phyloP scores from a whole-genome alignment of 2,797 vertebrate species.

The Phaenicophaeus curvirostris region DNA sequence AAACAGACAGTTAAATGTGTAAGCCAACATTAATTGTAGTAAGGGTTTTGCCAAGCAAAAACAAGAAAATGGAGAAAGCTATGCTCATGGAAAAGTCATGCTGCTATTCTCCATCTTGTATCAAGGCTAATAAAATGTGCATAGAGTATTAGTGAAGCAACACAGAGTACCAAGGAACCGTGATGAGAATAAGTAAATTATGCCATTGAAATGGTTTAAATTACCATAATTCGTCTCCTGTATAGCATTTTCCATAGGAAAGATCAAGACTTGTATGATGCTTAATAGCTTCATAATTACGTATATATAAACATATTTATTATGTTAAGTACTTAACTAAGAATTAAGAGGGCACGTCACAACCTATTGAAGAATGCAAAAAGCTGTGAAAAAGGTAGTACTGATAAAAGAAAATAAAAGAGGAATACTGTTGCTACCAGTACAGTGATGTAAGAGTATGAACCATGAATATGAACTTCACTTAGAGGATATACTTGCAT shows the following conservation, averaged over 20 bases:
- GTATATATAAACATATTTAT: not conserved
- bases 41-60: not conserved
- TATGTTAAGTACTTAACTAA: not conserved
- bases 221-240: not conserved
- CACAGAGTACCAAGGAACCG: not conserved
- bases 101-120: not conserved
- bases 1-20: not conserved
- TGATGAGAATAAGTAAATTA: not conserved
- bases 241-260: not conserved
- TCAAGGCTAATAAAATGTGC: not conserved
- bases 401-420: not conserved
- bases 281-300: not conserved
- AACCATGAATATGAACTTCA: not conserved
- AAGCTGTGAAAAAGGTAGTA: not conserved
- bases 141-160: not conserved
- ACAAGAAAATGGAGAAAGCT: not conserved
- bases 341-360: not conserved
- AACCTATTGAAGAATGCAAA: not conserved
- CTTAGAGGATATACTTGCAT: not conserved
- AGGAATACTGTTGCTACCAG: not conserved
- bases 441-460: not conserved
- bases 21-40: not conserved
- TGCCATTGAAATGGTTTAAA: not conserved
- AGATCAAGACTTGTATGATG: not conserved
- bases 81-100: not conserved